A percentile compares a stretch with the other conserved stretches of the same genome.
These are phyloP conservation scores for Neoitamus cyanurus DNA, from an alignment of 2,888 invertebrate genomes.

Conservation along the genomic window DNA sequence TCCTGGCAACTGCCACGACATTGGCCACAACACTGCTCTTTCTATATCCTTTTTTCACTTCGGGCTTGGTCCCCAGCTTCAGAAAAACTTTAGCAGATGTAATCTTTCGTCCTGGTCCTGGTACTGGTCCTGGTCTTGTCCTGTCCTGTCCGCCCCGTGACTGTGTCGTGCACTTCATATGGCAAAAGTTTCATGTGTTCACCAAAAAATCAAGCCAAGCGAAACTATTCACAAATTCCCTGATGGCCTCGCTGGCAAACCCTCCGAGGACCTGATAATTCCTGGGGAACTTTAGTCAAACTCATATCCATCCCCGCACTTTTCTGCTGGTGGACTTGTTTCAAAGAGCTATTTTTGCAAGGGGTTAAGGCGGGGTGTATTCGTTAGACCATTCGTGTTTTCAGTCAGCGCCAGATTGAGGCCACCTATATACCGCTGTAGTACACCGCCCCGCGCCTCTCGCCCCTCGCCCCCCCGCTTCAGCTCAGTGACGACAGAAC, in stretches of 20 bases:
- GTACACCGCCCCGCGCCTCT: not conserved
- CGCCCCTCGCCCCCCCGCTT: not conserved
- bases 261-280: not conserved
- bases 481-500: not conserved
- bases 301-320: not conserved
- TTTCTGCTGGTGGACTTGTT: not conserved
- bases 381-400: not conserved
- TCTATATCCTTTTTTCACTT: not conserved
- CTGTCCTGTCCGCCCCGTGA: not conserved
- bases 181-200: not conserved
- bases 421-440: not conserved
- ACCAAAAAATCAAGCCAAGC: not conserved
- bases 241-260: not conserved
- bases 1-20: not conserved
- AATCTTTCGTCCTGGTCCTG: not conserved
- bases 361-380: not conserved
- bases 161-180: not conserved
- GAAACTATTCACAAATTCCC: not conserved
- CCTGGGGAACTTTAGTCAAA: not conserved
- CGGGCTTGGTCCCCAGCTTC: not conserved
- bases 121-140: not conserved
- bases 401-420: not conserved
- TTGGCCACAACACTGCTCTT: not conserved
- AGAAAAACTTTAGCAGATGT: not conserved
- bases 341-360: not conserved